Evolutionary conservation across 2,888 invertebrate species (phyloP).

Genomic region (Ectemnius continuus): DNA sequence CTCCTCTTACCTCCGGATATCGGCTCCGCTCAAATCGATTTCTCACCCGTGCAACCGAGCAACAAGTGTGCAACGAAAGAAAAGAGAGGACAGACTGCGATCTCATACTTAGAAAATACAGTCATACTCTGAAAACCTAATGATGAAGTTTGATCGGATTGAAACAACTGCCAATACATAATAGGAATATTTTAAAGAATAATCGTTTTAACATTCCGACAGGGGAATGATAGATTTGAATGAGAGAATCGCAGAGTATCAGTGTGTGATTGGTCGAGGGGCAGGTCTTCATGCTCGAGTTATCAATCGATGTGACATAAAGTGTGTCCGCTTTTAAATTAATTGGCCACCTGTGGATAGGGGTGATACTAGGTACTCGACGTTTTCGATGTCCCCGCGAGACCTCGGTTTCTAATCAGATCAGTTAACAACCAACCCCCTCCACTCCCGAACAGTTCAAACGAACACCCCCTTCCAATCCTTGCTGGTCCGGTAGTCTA

Average conservation of each 20-base stretch:
- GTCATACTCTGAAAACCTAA: too few relatives aligned
- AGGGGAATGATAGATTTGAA: too few relatives aligned
- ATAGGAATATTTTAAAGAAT: too few relatives aligned
- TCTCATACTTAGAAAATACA: too few relatives aligned
- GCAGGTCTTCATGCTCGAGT: constrained; percentile 58
- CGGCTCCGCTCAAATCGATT: constrained; percentile 47
- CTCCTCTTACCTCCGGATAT: constrained; percentile 42
- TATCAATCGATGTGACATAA: constrained; percentile 70
- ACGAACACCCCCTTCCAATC: constrained; percentile 1
- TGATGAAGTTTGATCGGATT: too few relatives aligned
- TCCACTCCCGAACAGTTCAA: constrained; percentile 12
- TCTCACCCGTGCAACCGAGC: constrained; percentile 37
- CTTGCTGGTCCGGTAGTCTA: constrained; percentile 2
- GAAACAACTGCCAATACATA: too few relatives aligned
- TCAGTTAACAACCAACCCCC: constrained; percentile 46
- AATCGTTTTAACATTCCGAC: too few relatives aligned
- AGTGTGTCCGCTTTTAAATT: constrained; percentile 70
- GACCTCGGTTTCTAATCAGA: constrained; percentile 64
- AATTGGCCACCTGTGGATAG: constrained; percentile 72
- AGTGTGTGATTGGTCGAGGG: constrained; percentile 43
- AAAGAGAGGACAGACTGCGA: not conserved
- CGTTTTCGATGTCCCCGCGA: constrained; percentile 58
- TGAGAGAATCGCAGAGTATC: constrained; percentile 29
- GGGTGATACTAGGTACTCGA: constrained; percentile 48
- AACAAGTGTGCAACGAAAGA: constrained; percentile 41